phyloP scores from a whole-genome alignment of 2,113 vertebrate species.

The Rynchops niger region DNA sequence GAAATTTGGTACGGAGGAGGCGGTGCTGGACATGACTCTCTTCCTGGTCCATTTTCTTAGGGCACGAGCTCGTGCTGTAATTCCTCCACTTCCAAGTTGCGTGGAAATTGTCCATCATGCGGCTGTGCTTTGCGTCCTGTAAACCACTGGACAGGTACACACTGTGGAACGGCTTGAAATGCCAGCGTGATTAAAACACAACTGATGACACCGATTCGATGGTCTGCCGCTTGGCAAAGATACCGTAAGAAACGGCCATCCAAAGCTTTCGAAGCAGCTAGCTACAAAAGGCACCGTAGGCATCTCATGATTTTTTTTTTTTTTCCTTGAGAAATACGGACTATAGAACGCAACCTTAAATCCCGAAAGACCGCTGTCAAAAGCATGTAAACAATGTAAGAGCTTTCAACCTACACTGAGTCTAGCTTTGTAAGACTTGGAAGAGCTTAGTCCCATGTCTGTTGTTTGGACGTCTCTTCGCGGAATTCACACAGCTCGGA shows the following conservation, averaged over 20 bases:
- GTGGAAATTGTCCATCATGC: no score
- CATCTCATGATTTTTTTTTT: not conserved
- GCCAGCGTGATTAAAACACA: not conserved
- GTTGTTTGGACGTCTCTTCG: not conserved
- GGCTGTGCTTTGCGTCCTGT: not conserved
- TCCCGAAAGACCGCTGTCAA: not conserved
- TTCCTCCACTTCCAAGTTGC: not conserved
- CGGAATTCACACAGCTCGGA: not conserved
- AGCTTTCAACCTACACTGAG: rapidly evolving
- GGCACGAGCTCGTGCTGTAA: not conserved
- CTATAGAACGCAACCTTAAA: not conserved
- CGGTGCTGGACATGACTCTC: not conserved
- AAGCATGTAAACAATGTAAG: not conserved
- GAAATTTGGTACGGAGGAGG: not conserved
- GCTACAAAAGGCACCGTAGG: not conserved
- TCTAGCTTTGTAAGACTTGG: not conserved
- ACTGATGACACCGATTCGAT: not conserved
- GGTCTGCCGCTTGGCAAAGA: not conserved
- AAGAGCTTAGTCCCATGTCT: not conserved
- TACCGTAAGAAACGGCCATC: rapidly evolving
- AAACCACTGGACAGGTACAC: not conserved
- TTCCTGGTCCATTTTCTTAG: not conserved
- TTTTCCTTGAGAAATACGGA: not conserved
- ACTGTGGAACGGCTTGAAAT: not conserved
- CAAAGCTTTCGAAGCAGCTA: not conserved